Evolutionary conservation across 2,797 vertebrate genomes (phyloP).

Genomic region (Parauchenoglanis ngamensis): DNA sequence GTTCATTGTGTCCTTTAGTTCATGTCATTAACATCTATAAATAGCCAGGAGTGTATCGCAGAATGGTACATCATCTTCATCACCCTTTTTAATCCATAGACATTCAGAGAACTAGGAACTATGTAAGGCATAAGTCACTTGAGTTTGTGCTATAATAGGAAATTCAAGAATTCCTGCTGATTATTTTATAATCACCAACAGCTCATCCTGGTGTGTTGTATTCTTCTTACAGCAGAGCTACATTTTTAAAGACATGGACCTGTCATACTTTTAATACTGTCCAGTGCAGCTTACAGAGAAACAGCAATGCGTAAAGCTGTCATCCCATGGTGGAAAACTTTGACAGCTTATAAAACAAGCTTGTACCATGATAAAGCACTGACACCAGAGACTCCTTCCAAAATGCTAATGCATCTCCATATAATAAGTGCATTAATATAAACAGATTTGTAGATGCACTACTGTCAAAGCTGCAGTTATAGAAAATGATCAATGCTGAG

Average conservation of each 20-base stretch:
- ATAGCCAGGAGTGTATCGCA: neutral
- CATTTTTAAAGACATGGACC: neutral
- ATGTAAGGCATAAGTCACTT: neutral
- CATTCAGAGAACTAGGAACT: neutral
- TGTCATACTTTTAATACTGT: neutral
- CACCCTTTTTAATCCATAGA: neutral
- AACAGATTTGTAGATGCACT: neutral
- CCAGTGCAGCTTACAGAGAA: neutral
- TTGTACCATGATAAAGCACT: neutral
- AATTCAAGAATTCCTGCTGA: neutral
- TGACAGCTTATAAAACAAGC: neutral
- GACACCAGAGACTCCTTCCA: neutral
- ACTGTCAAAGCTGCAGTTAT: neutral
- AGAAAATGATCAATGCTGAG: neutral
- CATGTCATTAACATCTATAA: neutral
- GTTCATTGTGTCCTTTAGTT: neutral
- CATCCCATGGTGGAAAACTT: neutral
- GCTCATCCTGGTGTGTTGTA: neutral
- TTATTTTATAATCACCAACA: conserved; percentile 2
- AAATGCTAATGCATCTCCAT: neutral
- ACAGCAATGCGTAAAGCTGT: neutral
- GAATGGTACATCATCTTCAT: too few species aligned
- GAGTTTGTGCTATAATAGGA: neutral
- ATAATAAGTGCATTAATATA: neutral
- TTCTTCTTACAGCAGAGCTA: neutral